A percentile compares a stretch with the other conserved stretches of the same genome.
phyloP scores from a whole-genome alignment of 2,888 invertebrate species.

The Drosophila mimica region DNA sequence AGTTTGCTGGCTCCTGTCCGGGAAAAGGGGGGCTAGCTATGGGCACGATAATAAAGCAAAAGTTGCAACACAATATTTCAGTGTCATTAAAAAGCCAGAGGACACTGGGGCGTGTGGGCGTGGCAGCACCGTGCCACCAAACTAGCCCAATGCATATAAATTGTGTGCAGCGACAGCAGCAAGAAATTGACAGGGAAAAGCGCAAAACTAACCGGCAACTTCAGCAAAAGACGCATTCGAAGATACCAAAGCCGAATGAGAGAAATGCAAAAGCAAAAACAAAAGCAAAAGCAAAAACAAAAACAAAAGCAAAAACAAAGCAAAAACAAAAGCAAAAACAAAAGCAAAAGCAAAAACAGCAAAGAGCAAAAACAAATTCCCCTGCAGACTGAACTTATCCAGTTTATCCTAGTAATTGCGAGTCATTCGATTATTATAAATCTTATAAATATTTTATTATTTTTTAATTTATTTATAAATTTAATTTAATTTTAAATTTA shows the following conservation, averaged over 20 bases:
- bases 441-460: no score
- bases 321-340: no score
- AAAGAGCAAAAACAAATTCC: neutral
- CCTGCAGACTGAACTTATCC: neutral
- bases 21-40: slow-evolving; percentile 13
- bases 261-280: neutral
- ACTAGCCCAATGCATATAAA: slow-evolving; percentile 43
- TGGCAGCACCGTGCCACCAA: slow-evolving; percentile 22
- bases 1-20: slow-evolving; percentile 8
- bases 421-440: no score
- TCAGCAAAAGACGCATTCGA: slow-evolving; percentile 19
- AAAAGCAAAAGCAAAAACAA: no score
- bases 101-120: slow-evolving; percentile 30
- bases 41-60: slow-evolving; percentile 61
- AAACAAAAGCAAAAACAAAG: no score
- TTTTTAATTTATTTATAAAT: no score
- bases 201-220: slow-evolving; percentile 11
- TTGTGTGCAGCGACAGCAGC: slow-evolving; percentile 40
- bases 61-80: slow-evolving; percentile 70
- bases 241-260: slow-evolving; percentile 7
- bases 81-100: slow-evolving; percentile 58
- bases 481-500: no score
- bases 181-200: slow-evolving; percentile 23
- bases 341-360: no score
- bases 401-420: no score